A percentile compares a stretch with the other conserved stretches of the same genome.
Conservation (phyloP, 2,888 invertebrate species). For the Morpho deidamia region DNA sequence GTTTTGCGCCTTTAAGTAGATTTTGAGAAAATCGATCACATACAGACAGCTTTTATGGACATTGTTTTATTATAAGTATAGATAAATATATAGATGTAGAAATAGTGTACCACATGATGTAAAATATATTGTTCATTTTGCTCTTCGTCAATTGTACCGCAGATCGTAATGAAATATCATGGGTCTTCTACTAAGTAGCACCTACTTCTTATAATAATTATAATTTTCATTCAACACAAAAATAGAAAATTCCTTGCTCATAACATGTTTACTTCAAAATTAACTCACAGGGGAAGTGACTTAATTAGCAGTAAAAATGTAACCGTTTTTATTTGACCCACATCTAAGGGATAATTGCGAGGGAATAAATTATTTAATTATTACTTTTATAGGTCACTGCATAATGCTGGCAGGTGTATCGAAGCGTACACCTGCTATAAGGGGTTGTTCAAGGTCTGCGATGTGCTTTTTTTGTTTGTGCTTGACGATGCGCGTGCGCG, state of each 20-base stretch:
- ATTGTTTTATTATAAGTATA: too few relatives aligned
- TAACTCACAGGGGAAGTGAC: slow-evolving; percentile 13
- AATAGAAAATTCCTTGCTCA: neutral
- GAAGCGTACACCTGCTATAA: slow-evolving; percentile 54
- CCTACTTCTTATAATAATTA: too few relatives aligned
- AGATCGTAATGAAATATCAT: too few relatives aligned
- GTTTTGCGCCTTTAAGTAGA: too few relatives aligned
- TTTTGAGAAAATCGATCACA: too few relatives aligned
- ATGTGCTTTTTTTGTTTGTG: slow-evolving; percentile 36
- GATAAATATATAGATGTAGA: too few relatives aligned
- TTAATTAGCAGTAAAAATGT: slow-evolving; percentile 30
- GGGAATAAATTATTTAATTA: slow-evolving; percentile 71
- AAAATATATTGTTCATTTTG: too few relatives aligned
- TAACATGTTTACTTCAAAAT: slow-evolving; percentile 1
- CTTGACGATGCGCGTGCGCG: slow-evolving; percentile 26
- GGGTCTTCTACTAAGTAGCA: too few relatives aligned
- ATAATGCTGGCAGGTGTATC: slow-evolving; percentile 66
- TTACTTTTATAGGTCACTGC: slow-evolving; percentile 74
- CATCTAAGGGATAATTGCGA: slow-evolving; percentile 66
- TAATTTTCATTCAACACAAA: neutral
- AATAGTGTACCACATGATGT: too few relatives aligned
- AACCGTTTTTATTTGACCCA: slow-evolving; percentile 67
- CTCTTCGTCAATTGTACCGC: too few relatives aligned
- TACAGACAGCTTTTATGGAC: too few relatives aligned
- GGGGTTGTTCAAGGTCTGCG: slow-evolving; percentile 63